A percentile compares a stretch with the other conserved stretches of the same genome.
Evolutionary conservation across 92 coral and sea anemone genomes (phyloP).

Genomic region (Parazoanthus swiftii): DNA sequence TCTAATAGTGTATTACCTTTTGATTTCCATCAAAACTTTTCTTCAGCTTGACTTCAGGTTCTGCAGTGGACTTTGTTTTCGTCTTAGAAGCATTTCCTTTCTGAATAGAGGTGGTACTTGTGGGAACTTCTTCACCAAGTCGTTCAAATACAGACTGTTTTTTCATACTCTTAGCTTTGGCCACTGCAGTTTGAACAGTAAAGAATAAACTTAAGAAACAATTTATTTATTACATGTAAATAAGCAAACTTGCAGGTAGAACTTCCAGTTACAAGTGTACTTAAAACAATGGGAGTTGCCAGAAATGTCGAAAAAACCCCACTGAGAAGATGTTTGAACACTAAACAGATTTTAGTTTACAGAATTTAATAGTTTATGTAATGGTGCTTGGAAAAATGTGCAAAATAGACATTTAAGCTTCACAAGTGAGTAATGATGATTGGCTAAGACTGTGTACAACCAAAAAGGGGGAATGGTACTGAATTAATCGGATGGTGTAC

Average conservation of each 20-base stretch:
- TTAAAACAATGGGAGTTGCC: too few relatives aligned
- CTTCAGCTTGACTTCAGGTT: slow-evolving; percentile 1
- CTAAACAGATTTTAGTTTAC: not conserved
- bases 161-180: slow-evolving; percentile 60
- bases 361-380: too few relatives aligned
- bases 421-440: too few relatives aligned
- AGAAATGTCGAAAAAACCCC: too few relatives aligned
- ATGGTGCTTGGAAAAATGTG: too few relatives aligned
- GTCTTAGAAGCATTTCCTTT: not conserved
- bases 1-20: slow-evolving; percentile 6
- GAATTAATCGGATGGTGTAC: too few relatives aligned
- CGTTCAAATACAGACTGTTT: slow-evolving; percentile 91
- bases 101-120: slow-evolving; percentile 1
- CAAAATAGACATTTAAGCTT: too few relatives aligned
- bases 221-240: not conserved
- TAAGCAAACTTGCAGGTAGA: too few relatives aligned
- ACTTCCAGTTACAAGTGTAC: too few relatives aligned
- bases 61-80: not conserved
- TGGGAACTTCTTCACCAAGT: slow-evolving; percentile 81
- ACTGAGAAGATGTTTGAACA: too few relatives aligned
- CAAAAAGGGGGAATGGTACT: too few relatives aligned
- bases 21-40: not conserved
- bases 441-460: too few relatives aligned
- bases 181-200: slow-evolving; percentile 26
- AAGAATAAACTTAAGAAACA: not conserved